Base-by-base conservation (phyloP, 2,113 vertebrate genomes). In the Pangasianodon hypophthalmus region DNA sequence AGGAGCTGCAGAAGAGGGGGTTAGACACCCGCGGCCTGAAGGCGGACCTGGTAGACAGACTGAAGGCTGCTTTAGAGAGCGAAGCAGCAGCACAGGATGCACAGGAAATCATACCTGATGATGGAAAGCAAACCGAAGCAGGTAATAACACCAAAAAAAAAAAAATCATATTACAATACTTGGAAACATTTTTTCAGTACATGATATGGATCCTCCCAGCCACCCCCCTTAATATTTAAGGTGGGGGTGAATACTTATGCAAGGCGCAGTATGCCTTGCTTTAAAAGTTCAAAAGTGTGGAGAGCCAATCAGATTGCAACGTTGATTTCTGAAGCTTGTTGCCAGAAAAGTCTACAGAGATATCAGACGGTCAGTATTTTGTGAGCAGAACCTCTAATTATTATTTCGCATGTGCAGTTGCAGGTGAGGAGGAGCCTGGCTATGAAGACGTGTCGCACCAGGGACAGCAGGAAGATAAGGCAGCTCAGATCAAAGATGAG, bases 1-100 rank as follows among this genome's bases (percentile, higher is more conserved):
- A 97, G 92, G 97, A 97, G 96, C 96, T 97, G 92, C 97, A 97
- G 94, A 97, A 96, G 93, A 94, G 97, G 90, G 95, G 96, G 92
- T 95, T 97, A 13, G 97, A 96, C 71, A 97, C 97, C 87, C 97
- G 96, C 93, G 97, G 97, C 89, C 96, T 97, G 90, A 97, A 97
- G 96, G 96, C 97, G 94, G 97, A 97, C 37, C 95, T 97, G 84
- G 97, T 96, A 95, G 97, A 97, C 93, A 94, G 97, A 37, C 95
- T 97, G 93, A 96, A 97, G 95, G 95, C 95, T 93, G 97, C 97
- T 81, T 93, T 97, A 87, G 96, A 97, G 89, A 90, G 85, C 6
- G 90, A 87, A 10, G 87, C 58, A 26, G 83, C 73, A 4, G 73
- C 88, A 9, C 56, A 56, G 19, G 50, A 73, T 18, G 10, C 91